Percentiles rank a stretch among this genome's conserved stretches.
phyloP scores from a whole-genome alignment of 2,888 invertebrate genomes.

The Catocala fraxini region DNA sequence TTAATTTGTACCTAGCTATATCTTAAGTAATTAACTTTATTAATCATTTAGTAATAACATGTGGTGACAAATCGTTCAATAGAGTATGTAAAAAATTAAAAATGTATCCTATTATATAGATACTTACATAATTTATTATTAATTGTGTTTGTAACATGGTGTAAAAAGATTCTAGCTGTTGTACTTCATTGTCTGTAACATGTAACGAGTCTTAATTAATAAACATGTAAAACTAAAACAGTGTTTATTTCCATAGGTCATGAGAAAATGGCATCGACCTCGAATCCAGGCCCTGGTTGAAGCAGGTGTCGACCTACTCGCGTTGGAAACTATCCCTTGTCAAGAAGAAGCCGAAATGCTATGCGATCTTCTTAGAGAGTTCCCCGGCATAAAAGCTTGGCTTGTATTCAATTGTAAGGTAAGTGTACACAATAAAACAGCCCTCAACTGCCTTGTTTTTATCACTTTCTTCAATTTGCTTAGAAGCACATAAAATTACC shows the following conservation, averaged over 20 bases:
- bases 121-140: too few species aligned
- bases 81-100: too few species aligned
- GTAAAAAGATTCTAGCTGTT: too few species aligned
- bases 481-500: conserved; percentile 32
- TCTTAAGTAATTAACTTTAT: too few species aligned
- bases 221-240: too few species aligned
- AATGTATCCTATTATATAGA: too few species aligned
- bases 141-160: too few species aligned
- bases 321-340: conserved; percentile 97
- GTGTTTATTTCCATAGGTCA: conserved; percentile 67
- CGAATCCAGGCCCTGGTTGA: conserved; percentile 93
- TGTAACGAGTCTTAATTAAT: too few species aligned
- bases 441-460: conserved; percentile 5
- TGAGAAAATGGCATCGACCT: conserved; percentile 95
- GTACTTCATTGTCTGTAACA: too few species aligned
- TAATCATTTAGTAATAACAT: too few species aligned
- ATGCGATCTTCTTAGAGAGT: conserved; percentile 92
- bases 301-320: conserved; percentile 94
- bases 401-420: conserved; percentile 96
- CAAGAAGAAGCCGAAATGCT: conserved; percentile 94
- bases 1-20: too few species aligned
- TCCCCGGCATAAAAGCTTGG: conserved; percentile 94
- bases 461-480: conserved; percentile 15
- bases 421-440: conserved; percentile 25
- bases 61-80: too few species aligned